These are phyloP conservation scores for Falco biarmicus DNA, from an alignment of 2,797 vertebrate species.

Conservation along the genomic window DNA sequence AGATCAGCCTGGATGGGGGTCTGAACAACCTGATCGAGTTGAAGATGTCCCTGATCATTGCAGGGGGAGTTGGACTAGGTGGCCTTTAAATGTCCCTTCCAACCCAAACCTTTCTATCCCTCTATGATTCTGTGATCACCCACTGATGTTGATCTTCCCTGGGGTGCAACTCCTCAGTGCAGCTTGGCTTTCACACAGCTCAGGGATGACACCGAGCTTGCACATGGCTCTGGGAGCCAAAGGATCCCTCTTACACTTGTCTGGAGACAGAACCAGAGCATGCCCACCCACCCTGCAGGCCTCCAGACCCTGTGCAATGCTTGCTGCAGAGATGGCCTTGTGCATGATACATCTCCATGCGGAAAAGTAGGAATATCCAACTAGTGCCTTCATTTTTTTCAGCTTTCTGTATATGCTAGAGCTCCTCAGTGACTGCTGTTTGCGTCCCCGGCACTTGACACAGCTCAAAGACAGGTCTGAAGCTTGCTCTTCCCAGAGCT, in stretches of 20 bases:
- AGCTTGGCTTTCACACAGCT: background rate
- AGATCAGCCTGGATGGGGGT: too few relatives aligned
- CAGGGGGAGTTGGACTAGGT: background rate
- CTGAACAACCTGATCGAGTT: too few relatives aligned
- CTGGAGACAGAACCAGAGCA: background rate
- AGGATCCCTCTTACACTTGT: background rate
- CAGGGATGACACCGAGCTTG: background rate
- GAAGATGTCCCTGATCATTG: too few relatives aligned
- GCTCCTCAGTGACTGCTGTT: background rate
- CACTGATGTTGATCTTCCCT: background rate
- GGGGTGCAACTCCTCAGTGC: background rate
- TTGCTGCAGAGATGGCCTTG: background rate
- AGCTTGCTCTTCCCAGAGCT: background rate
- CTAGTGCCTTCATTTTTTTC: too few relatives aligned
- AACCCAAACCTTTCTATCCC: background rate
- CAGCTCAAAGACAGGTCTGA: background rate
- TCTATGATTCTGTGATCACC: background rate
- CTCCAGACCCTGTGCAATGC: background rate
- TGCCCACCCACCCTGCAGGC: background rate
- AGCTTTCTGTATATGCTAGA: background rate
- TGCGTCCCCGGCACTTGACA: background rate
- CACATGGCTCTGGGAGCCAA: too few relatives aligned
- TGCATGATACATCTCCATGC: rapidly evolving
- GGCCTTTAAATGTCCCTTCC: background rate
- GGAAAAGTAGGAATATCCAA: background rate